Evolutionary conservation across 2,888 invertebrate species (phyloP), one percentile per base, ranked within the genome.

Genomic region (Luperina testacea): DNA sequence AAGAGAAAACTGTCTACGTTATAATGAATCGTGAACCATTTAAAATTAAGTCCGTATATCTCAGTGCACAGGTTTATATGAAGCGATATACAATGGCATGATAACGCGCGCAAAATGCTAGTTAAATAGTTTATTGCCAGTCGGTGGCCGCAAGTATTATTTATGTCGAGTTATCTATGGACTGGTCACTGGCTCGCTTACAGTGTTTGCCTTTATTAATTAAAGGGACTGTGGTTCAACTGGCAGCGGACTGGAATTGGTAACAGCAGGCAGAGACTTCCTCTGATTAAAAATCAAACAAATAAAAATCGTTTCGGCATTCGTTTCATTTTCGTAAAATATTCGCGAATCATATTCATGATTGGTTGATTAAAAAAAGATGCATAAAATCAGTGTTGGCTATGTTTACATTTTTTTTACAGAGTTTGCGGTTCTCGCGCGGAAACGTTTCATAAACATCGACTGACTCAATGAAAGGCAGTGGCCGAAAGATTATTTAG

Each of bases 361-460:
- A 51, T 51, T 42, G 61, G 57, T 64, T 71, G 45, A 42, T 53
- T 53, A 5, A 32, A 61, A 53, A 73, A 78, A 51, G 27, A 76
- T 32, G 8, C 17, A 38, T n/a, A 48, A 59, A 68, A 75, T 53
- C 24, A 51, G n/a, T 38, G 45, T 13, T 51, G 15, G 24, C 1
- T 0, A 61, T 71, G 83, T 84, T 84, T 79, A 76, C 80, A 68
- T 63, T 83, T 32, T 32, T 17, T 53, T 24, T 68, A 38, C 65
- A 53, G 59, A 17, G 84, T 71, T 75, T 84, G 80, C 53, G 53
- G 64, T 42, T 67, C 24, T 59, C 24, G 53, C 32, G n/a, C 71
- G 71, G 80, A 79, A 86, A 83, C n/a, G 64, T 61, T 79, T 67
- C 24, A 57, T 83, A 84, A 86, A 86, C 75, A 84, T 73, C 6